These are phyloP conservation scores for Nasonia giraulti DNA, from an alignment of 1,140 invertebrate species.

Conservation along the genomic window DNA sequence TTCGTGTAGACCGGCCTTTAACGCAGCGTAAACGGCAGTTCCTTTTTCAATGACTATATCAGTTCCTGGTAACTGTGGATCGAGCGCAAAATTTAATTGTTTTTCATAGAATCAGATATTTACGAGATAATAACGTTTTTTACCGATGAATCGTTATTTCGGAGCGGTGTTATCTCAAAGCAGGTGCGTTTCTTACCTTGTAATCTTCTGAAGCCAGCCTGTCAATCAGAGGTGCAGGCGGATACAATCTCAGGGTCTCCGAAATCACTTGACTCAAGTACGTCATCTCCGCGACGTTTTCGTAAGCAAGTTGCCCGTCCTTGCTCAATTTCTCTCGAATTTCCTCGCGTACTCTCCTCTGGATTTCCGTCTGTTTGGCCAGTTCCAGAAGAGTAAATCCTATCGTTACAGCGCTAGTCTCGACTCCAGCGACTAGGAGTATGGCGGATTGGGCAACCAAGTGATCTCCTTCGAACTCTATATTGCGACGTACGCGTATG, in stretches of 20 bases:
- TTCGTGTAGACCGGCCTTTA: constrained; percentile 69
- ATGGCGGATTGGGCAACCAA: constrained; percentile 63
- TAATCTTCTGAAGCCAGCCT: constrained; percentile 69
- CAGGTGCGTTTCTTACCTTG: constrained; percentile 42
- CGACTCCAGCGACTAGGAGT: constrained; percentile 74
- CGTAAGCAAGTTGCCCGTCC: constrained; percentile 54
- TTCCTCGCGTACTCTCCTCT: constrained; percentile 74
- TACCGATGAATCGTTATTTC: no score
- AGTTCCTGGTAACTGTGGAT: constrained; percentile 55
- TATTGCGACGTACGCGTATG: not conserved
- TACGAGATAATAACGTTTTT: no score
- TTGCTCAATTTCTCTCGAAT: constrained; percentile 70
- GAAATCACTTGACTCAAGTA: constrained; percentile 60
- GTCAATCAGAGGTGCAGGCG: constrained; percentile 76
- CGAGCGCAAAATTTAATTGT: not conserved
- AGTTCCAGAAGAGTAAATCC: constrained; percentile 68
- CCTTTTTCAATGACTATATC: constrained; percentile 61
- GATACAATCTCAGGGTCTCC: constrained; percentile 74
- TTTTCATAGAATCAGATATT: no score
- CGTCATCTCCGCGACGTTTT: constrained; percentile 58
- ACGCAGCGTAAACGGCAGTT: constrained; percentile 57
- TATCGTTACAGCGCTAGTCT: constrained; percentile 74
- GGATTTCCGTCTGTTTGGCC: constrained; percentile 60
- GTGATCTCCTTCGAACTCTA: constrained; percentile 53
- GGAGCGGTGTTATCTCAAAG: no score